phyloP scores from a whole-genome alignment of 2,797 vertebrate species.

The Schizopygopsis malacanthus region DNA sequence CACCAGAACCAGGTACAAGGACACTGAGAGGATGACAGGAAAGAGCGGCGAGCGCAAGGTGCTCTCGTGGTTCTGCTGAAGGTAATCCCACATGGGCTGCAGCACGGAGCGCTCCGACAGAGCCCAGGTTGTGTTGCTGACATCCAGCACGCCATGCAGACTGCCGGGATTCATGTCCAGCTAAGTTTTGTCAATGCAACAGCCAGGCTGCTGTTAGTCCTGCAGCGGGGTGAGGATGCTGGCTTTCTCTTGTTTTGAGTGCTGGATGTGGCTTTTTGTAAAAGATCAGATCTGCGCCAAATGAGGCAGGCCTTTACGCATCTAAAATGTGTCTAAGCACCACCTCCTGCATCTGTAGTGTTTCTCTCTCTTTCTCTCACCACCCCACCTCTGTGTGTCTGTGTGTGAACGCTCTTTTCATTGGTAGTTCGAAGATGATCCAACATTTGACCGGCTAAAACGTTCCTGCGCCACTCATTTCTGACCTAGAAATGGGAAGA shows the following conservation, averaged over 20 bases:
- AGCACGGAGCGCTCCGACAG: slow-evolving; percentile 69
- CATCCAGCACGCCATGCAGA: slow-evolving; percentile 44
- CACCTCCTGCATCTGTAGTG: slow-evolving; percentile 60
- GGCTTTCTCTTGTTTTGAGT: slow-evolving; percentile 38
- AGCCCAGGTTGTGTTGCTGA: slow-evolving; percentile 56
- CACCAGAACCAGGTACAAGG: slow-evolving; percentile 79
- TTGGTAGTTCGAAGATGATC: slow-evolving; percentile 43
- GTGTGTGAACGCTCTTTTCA: slow-evolving; percentile 41
- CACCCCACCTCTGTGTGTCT: neutral
- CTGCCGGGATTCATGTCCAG: slow-evolving; percentile 10
- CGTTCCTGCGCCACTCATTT: slow-evolving; percentile 2
- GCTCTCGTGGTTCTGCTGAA: slow-evolving; percentile 77
- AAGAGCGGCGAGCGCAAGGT: slow-evolving; percentile 80
- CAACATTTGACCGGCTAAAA: slow-evolving; percentile 45
- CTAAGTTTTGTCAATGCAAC: slow-evolving; percentile 19
- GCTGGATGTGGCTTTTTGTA: slow-evolving; percentile 59
- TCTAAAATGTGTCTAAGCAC: slow-evolving; percentile 58
- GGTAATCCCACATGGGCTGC: slow-evolving; percentile 82
- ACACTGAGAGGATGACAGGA: slow-evolving; percentile 79
- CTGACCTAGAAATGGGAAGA: slow-evolving; percentile 18
- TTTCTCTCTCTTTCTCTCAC: slow-evolving; percentile 38
- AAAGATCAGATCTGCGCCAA: slow-evolving; percentile 71
- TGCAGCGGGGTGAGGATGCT: slow-evolving; percentile 44
- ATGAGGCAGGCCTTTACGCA: slow-evolving; percentile 60
- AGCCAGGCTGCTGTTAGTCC: slow-evolving; percentile 15